Percentiles rank a stretch among this genome's conserved stretches.
Conservation (phyloP, 2,888 invertebrate species). For the Andricus curvator region DNA sequence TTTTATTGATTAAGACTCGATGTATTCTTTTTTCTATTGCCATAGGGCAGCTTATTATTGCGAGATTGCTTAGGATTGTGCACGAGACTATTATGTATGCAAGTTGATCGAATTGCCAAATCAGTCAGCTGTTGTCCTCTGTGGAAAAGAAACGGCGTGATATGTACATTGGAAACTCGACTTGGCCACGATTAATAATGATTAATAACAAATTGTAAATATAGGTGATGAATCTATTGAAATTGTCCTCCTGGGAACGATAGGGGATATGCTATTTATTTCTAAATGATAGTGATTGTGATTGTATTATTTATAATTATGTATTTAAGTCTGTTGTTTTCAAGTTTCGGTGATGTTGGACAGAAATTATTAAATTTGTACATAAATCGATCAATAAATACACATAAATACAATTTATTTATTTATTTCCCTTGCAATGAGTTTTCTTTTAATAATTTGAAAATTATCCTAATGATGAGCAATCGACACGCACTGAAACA, state of each 20-base stretch:
- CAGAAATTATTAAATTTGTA: constrained; percentile 40
- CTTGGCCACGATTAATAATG: constrained; percentile 32
- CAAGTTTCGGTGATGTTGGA: constrained; percentile 34
- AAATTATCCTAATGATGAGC: no score
- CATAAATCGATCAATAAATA: constrained; percentile 38
- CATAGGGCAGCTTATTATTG: constrained; percentile 28
- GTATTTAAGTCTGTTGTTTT: constrained; percentile 40
- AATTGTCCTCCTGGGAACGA: constrained; percentile 29
- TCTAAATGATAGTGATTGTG: constrained; percentile 41
- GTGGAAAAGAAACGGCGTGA: constrained; percentile 13
- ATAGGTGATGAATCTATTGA: constrained; percentile 21
- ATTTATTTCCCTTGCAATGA: no score
- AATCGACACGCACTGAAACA: no score
- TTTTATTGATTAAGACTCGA: constrained; percentile 17
- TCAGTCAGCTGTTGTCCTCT: constrained; percentile 20
- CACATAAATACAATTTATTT: neutral
- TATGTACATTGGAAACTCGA: constrained; percentile 30
- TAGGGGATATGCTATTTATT: constrained; percentile 40
- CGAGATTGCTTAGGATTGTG: constrained; percentile 32
- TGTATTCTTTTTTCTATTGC: constrained; percentile 31
- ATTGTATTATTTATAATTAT: constrained; percentile 41
- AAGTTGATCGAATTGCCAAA: constrained; percentile 35
- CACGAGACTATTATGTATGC: constrained; percentile 34
- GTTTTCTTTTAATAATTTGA: no score
- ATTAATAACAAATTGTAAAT: constrained; percentile 33